Conservation (phyloP, 2,113 vertebrate genomes). For the Hyperopisus bebe region DNA sequence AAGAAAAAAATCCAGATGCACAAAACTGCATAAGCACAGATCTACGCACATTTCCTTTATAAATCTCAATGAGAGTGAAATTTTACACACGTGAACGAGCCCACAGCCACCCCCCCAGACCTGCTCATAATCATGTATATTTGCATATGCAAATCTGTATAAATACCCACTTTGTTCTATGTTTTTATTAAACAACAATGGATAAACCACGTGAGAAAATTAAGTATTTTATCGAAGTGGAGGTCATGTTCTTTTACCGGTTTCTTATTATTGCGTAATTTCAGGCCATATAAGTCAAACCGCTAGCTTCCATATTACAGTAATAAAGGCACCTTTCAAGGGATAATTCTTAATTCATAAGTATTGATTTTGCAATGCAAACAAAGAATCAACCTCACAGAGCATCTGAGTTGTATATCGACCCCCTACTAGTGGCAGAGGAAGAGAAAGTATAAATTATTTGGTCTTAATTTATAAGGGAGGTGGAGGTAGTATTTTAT, state of each 20-base stretch:
- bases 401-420: conserved; percentile 42
- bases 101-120: too few species aligned
- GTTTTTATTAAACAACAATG: too few species aligned
- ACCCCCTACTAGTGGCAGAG: conserved; percentile 45
- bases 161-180: too few species aligned
- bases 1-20: too few species aligned
- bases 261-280: conserved; percentile 22
- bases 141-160: too few species aligned
- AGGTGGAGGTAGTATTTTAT: conserved; percentile 55
- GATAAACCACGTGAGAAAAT: too few species aligned
- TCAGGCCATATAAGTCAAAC: neutral
- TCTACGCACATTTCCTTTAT: too few species aligned
- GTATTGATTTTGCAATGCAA: conserved; percentile 48
- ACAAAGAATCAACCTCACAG: conserved; percentile 38
- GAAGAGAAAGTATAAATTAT: conserved; percentile 35
- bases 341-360: conserved; percentile 34
- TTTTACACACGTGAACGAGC: too few species aligned
- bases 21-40: too few species aligned
- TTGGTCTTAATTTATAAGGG: conserved; percentile 44
- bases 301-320: neutral
- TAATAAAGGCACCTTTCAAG: conserved; percentile 8
- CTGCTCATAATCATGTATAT: too few species aligned
- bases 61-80: too few species aligned
- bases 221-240: too few species aligned
- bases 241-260: neutral